These are phyloP conservation scores for Lates calcarifer DNA, from an alignment of 2,113 vertebrate species.

Conservation along the genomic window DNA sequence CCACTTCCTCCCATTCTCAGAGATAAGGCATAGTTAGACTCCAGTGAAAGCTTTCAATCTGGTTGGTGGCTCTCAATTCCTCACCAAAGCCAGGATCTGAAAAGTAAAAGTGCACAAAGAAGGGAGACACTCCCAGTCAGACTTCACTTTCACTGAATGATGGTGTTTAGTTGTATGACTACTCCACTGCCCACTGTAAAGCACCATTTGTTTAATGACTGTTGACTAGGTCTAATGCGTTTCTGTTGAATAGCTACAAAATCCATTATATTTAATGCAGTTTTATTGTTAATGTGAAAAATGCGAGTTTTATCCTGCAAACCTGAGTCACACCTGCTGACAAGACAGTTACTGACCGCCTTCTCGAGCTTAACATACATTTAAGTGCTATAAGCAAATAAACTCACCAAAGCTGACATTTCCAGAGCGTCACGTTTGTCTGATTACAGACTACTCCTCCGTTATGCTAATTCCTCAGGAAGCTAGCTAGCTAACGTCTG, in stretches of 20 bases:
- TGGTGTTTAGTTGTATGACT: neutral
- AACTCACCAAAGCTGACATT: neutral
- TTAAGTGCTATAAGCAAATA: neutral
- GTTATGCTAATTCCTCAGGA: conserved; percentile 10
- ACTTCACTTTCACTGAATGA: neutral
- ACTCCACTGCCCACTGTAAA: neutral
- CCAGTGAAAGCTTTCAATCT: conserved; percentile 44
- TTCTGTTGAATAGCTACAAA: neutral
- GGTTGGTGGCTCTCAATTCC: conserved; percentile 36
- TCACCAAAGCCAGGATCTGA: conserved; percentile 52
- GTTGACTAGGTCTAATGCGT: neutral
- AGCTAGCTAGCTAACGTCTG: conserved; percentile 32
- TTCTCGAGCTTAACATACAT: neutral
- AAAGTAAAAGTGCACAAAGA: conserved; percentile 6
- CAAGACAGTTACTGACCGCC: neutral
- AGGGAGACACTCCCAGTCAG: neutral
- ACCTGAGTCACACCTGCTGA: neutral
- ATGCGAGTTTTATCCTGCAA: neutral
- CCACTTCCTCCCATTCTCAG: conserved; percentile 93
- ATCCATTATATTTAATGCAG: neutral
- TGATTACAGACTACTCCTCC: neutral
- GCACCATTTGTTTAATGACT: neutral
- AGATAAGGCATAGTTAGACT: conserved; percentile 80
- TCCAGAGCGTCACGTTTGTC: neutral
- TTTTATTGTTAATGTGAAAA: neutral